Conservation (phyloP, 2,888 invertebrate genomes). For the Neuroscelio doddi region DNA sequence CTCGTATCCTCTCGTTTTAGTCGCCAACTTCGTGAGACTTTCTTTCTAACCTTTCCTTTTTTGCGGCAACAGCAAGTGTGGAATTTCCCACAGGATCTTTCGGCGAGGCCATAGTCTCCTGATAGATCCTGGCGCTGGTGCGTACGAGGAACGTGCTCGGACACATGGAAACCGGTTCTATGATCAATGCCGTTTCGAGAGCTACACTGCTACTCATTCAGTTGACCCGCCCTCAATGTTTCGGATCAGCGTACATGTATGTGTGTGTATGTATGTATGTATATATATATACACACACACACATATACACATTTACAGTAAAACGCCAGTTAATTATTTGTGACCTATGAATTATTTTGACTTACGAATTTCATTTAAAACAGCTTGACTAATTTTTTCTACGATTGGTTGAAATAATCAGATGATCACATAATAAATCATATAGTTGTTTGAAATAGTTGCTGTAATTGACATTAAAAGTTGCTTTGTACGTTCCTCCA, state of each 20-base stretch:
- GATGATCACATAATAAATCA: no score
- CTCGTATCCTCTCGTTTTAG: constrained; percentile 48
- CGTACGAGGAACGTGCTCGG: constrained; percentile 57
- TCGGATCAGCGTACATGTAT: constrained; percentile 19
- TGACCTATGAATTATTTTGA: no score
- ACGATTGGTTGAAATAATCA: no score
- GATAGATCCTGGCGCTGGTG: constrained; percentile 64
- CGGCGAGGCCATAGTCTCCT: constrained; percentile 55
- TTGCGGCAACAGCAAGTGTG: constrained; percentile 29
- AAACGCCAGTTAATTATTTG: no score
- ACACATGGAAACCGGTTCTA: constrained; percentile 44
- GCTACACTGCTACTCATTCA: constrained; percentile 27
- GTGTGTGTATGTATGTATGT: neutral
- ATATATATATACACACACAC: no score
- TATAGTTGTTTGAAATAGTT: no score
- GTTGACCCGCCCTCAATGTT: constrained; percentile 24
- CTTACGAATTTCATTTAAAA: no score
- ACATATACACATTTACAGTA: no score
- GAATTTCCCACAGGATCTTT: constrained; percentile 33
- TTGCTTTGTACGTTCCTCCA: no score
- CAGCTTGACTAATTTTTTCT: no score
- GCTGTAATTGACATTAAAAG: no score
- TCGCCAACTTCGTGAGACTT: constrained; percentile 32
- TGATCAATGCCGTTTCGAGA: constrained; percentile 35
- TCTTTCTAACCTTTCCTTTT: constrained; percentile 26